Conservation (phyloP, 2,797 vertebrate genomes). For the Menidia menidia region DNA sequence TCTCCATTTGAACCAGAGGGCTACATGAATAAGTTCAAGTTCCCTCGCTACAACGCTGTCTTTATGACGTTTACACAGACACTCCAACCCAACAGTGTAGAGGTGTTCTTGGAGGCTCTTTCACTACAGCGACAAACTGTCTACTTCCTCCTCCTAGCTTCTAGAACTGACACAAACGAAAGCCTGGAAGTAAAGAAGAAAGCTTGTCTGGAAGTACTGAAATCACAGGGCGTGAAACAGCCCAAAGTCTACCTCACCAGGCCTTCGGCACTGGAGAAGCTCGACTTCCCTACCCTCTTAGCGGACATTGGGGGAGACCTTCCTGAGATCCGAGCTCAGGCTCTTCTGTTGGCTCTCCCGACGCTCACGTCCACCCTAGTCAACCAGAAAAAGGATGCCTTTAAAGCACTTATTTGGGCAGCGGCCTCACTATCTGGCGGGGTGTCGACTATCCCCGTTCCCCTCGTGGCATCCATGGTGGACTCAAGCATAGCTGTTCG, state of each 20-base stretch:
- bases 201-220: conserved; percentile 65
- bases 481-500: conserved; percentile 74
- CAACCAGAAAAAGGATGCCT: conserved; percentile 77
- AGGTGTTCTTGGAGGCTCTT: conserved; percentile 68
- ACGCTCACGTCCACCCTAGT: conserved; percentile 65
- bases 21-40: conserved; percentile 73
- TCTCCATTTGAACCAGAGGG: conserved; percentile 64
- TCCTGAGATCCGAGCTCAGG: conserved; percentile 76
- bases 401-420: conserved; percentile 78
- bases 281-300: conserved; percentile 74
- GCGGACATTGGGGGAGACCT: conserved; percentile 72
- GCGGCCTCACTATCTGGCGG: conserved; percentile 81
- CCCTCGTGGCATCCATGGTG: conserved; percentile 80
- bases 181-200: conserved; percentile 65
- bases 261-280: conserved; percentile 69
- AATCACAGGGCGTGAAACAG: conserved; percentile 63
- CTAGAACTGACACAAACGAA: conserved; percentile 58
- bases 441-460: conserved; percentile 78
- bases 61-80: conserved; percentile 69
- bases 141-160: conserved; percentile 75
- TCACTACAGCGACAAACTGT: conserved; percentile 66
- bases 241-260: conserved; percentile 74
- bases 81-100: conserved; percentile 53
- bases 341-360: conserved; percentile 79
- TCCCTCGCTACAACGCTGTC: conserved; percentile 73